Conservation (phyloP, 2,113 vertebrate species). For the Stegastes partitus region DNA sequence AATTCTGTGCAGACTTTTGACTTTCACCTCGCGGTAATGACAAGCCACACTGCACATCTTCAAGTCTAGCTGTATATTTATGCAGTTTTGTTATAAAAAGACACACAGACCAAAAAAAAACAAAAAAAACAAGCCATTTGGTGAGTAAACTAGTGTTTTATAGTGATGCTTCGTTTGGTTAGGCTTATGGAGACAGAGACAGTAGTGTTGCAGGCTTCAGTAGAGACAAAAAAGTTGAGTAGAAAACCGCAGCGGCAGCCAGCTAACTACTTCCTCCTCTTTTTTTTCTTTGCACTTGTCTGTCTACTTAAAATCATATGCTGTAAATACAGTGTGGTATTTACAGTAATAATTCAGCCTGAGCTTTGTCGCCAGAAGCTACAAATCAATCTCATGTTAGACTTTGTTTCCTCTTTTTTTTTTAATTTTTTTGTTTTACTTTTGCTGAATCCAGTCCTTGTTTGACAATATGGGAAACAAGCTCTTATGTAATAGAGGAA, state of each 20-base stretch:
- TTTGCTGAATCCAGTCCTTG: neutral
- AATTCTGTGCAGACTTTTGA: constrained; percentile 36
- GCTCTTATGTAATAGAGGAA: constrained; percentile 14
- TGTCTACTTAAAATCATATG: constrained; percentile 8
- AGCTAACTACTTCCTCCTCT: constrained; percentile 4
- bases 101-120: neutral
- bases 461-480: constrained; percentile 1
- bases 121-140: neutral
- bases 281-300: neutral
- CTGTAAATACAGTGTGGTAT: neutral
- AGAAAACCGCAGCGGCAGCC: constrained; percentile 51
- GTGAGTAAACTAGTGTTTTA: neutral
- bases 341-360: constrained; percentile 2
- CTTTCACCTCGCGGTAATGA: constrained; percentile 18
- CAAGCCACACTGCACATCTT: neutral
- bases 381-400: neutral
- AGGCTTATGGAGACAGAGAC: neutral
- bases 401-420: constrained; percentile 16
- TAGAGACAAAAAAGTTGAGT: constrained; percentile 18
- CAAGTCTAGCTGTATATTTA: neutral
- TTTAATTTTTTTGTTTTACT: no score
- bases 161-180: neutral
- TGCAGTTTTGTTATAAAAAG: neutral
- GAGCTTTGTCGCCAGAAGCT: neutral
- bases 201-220: constrained; percentile 3